Base-by-base conservation (phyloP, 2,888 invertebrate species). In the Cheiracanthium punctorium region DNA sequence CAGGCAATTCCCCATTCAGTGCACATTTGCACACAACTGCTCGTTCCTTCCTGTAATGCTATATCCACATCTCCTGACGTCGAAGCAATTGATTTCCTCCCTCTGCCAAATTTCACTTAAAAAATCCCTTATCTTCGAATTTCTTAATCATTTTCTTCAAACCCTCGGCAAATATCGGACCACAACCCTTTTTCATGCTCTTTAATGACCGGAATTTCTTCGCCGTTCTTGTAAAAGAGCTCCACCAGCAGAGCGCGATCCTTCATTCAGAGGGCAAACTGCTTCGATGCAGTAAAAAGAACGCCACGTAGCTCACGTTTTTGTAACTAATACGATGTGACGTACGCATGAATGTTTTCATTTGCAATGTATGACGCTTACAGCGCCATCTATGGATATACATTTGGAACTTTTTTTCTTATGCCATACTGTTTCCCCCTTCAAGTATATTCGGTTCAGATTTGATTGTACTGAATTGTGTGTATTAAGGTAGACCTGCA, bases 31-130 rank as follows among this genome's bases (percentile, higher is more conserved):
- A 41, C 41, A 4, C 20, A 28, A 29, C 12, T 12, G 65, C 28
- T 65, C 37, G 28, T 32, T 32, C 14, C 1, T 37, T 64, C 32
- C 4, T 43, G 58, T 7, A 73, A 52, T 37, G 1, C 28, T 33
- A 37, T 75, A 32, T 20, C 17, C 65, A 48, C 69, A 29, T 77
- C 24, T 67, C 8, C 20, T 43, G 29, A 48, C 20, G 0, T 67
- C 30, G 4, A 65, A 75, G 33, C 12, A 37, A 65, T 28, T 37
- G 37, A 2, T 75, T 64, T 65, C 28, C 17, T 37, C 5, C 28
- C 24, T 43, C 43, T 67, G 29, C 67, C 30, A 77, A 29, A 41
- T 43, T 65, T 67, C n/a, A n/a, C 48, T 67, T 67, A 41, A 67
- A 69, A 28, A 30, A 43, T 67, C 7, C 28, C 28, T n/a, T 67